Conservation (phyloP, 2,113 vertebrate genomes). For the Lonchura striata region DNA sequence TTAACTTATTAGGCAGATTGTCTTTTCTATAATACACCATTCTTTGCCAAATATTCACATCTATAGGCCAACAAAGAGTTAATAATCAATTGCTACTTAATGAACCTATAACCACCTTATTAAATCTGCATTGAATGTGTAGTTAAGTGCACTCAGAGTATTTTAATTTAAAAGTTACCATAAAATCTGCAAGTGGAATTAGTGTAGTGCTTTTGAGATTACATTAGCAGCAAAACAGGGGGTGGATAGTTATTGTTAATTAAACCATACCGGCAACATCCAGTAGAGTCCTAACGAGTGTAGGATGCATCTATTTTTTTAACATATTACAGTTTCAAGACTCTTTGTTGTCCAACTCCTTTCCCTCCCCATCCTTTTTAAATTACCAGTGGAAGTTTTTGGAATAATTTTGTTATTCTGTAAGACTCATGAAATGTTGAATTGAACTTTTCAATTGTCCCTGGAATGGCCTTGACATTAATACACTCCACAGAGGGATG, state of each 20-base stretch:
- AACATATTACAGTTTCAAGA: not conserved
- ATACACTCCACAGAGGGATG: not conserved
- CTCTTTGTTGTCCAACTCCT: not conserved
- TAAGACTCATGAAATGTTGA: not conserved
- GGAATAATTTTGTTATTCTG: not conserved
- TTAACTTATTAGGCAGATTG: not conserved
- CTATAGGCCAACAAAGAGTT: not conserved
- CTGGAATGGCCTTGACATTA: not conserved
- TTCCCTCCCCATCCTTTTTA: not conserved
- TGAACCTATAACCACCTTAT: constrained; percentile 16
- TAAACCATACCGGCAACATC: not conserved
- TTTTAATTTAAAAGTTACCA: constrained; percentile 36
- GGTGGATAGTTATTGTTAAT: constrained; percentile 32
- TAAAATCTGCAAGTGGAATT: constrained; percentile 46
- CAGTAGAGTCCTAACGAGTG: not conserved
- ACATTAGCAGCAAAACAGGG: constrained; percentile 14
- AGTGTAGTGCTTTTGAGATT: constrained; percentile 8
- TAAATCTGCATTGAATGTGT: not conserved
- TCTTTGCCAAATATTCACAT: not conserved
- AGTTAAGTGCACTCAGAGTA: constrained; percentile 9
- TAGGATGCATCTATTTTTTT: not conserved
- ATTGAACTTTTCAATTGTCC: not conserved
- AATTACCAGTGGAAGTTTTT: not conserved
- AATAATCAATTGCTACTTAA: constrained; percentile 34
- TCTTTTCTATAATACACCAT: not conserved